Percentiles rank a stretch among this genome's conserved stretches.
These are phyloP conservation scores for Hestina assimilis DNA, from an alignment of 1,140 invertebrate species.

Conservation along the genomic window DNA sequence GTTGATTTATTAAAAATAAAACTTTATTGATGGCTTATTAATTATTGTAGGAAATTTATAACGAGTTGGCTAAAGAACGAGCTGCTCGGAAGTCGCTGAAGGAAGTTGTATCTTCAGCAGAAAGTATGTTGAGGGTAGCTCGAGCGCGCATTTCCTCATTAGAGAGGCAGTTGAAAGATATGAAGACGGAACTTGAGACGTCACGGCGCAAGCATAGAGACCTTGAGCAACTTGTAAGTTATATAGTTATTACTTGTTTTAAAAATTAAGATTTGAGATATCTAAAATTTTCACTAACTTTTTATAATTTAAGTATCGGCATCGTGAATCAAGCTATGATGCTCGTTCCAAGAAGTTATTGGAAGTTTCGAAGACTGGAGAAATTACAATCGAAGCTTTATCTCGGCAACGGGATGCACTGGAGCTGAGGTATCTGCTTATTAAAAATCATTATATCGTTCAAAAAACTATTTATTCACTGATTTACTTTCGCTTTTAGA, in stretches of 20 bases:
- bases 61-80: constrained; percentile 55
- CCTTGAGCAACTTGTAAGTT: constrained; percentile 41
- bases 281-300: neutral
- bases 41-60: constrained; percentile 35
- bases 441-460: neutral
- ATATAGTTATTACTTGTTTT: neutral
- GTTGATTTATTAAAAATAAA: too few species aligned
- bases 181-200: constrained; percentile 30
- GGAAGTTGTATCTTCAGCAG: constrained; percentile 55
- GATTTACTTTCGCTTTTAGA: constrained; percentile 24
- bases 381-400: constrained; percentile 58
- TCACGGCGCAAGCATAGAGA: constrained; percentile 40
- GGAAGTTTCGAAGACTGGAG: constrained; percentile 65
- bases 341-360: constrained; percentile 57
- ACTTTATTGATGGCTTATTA: neutral
- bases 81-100: constrained; percentile 53
- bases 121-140: constrained; percentile 62
- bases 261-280: neutral
- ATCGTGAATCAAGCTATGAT: constrained; percentile 58
- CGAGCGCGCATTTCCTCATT: constrained; percentile 53
- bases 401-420: constrained; percentile 60
- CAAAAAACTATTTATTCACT: neutral
- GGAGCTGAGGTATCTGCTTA: constrained; percentile 47
- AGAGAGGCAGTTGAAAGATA: constrained; percentile 59
- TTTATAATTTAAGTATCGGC: constrained; percentile 45